These are phyloP conservation scores for Enteromius unitaeniatus DNA, from an alignment of 2,797 vertebrate genomes.

Conservation along the genomic window DNA sequence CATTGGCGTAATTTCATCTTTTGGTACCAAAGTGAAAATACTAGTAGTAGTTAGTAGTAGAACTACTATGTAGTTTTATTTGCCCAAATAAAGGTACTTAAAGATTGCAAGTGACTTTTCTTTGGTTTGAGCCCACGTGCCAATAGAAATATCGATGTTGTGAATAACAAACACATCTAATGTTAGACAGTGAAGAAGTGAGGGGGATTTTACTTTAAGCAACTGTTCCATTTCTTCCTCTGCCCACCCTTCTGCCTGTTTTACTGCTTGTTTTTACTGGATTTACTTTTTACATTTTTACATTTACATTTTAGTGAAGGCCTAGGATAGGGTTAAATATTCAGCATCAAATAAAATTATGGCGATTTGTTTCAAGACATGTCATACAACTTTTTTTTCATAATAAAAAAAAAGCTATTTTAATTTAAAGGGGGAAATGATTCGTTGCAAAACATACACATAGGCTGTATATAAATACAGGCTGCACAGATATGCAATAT, in stretches of 20 bases:
- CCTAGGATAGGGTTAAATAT: too few relatives aligned
- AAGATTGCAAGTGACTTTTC: slow-evolving; percentile 4
- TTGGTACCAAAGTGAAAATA: not conserved
- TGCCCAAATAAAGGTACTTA: not conserved
- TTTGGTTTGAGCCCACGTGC: slow-evolving; percentile 31
- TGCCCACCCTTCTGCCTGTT: not conserved
- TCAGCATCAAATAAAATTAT: too few relatives aligned
- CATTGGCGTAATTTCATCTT: not conserved
- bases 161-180: slow-evolving; percentile 4
- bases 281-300: too few relatives aligned
- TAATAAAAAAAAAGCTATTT: not conserved
- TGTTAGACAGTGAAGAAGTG: slow-evolving; percentile 4
- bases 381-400: not conserved
- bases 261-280: not conserved
- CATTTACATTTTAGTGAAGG: too few relatives aligned
- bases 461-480: not conserved
- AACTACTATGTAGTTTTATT: not conserved
- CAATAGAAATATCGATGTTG: not conserved
- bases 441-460: not conserved
- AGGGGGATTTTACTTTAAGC: slow-evolving; percentile 7
- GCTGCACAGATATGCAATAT: not conserved
- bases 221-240: not conserved
- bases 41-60: not conserved
- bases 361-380: too few relatives aligned
- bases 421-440: not conserved